A percentile compares a stretch with the other conserved stretches of the same genome.
Conservation (phyloP, 1,140 invertebrate genomes). For the Drosophila nasuta region DNA sequence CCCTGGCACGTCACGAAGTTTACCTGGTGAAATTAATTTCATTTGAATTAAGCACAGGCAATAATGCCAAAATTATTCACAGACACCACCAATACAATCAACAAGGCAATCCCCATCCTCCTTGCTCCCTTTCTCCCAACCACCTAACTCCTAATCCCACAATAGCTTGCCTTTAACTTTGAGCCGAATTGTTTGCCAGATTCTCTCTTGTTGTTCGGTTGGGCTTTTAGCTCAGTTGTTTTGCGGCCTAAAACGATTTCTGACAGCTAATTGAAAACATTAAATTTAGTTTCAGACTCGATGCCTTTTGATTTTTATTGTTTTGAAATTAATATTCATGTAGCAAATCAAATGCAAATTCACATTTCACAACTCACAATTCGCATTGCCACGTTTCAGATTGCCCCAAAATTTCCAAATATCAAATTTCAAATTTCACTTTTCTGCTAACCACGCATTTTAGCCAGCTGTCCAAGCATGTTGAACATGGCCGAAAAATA, state of each 20-base stretch:
- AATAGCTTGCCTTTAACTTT: background rate
- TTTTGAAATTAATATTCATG: conserved; percentile 44
- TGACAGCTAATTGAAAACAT: conserved; percentile 81
- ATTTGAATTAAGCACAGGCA: conserved; percentile 82
- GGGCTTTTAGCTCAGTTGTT: conserved; percentile 6
- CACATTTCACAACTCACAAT: conserved; percentile 4
- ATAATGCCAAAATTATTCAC: conserved; percentile 82
- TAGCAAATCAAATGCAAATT: conserved; percentile 30
- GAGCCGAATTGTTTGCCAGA: conserved; percentile 39
- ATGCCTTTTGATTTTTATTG: background rate
- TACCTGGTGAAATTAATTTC: conserved; percentile 81
- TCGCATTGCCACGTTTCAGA: too few species aligned
- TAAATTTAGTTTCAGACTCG: conserved; percentile 60
- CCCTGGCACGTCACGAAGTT: conserved; percentile 61
- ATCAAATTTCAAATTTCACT: conserved; percentile 26
- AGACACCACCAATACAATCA: conserved; percentile 76
- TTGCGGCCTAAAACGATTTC: conserved; percentile 45
- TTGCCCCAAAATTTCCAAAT: too few species aligned
- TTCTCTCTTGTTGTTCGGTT: conserved; percentile 16
- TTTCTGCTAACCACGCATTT: conserved; percentile 68
- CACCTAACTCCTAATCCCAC: background rate
- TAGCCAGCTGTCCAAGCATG: conserved; percentile 37
- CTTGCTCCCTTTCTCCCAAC: background rate
- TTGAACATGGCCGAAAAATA: conserved; percentile 12
- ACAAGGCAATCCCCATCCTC: conserved; percentile 34